Conservation (phyloP, 2,113 vertebrate species). For the Percina caprodes region DNA sequence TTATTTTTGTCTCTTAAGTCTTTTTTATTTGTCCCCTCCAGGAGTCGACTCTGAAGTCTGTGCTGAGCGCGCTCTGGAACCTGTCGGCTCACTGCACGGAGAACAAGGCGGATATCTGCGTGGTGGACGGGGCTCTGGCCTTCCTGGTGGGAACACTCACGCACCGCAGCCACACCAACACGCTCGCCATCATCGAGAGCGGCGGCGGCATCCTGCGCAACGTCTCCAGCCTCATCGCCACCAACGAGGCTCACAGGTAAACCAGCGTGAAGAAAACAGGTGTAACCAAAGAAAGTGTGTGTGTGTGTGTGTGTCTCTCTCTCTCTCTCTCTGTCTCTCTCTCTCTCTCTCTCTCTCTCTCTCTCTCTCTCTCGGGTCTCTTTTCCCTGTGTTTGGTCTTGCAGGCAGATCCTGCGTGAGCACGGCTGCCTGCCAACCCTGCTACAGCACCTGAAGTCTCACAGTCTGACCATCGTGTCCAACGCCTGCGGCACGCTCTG, state of each 20-base stretch:
- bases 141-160: slow-evolving; percentile 96
- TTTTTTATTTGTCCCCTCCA: too few species aligned
- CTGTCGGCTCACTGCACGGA: slow-evolving; percentile 98
- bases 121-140: slow-evolving; percentile 93
- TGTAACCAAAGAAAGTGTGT: too few species aligned
- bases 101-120: slow-evolving; percentile 98
- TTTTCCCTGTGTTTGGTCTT: slow-evolving; percentile 54
- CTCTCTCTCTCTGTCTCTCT: too few species aligned
- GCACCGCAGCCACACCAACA: slow-evolving; percentile 97
- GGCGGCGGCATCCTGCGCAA: slow-evolving; percentile 97
- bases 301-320: too few species aligned
- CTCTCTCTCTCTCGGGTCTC: neutral
- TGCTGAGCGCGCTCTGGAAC: slow-evolving; percentile 98
- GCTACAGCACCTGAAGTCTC: slow-evolving; percentile 97
- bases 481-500: slow-evolving; percentile 98
- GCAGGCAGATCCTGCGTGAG: slow-evolving; percentile 94
- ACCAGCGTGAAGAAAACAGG: neutral
- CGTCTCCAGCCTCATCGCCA: slow-evolving; percentile 98
- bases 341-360: too few species aligned
- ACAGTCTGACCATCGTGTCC: slow-evolving; percentile 98
- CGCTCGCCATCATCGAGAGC: slow-evolving; percentile 98
- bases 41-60: slow-evolving; percentile 98
- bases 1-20: too few species aligned
- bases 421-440: slow-evolving; percentile 96
- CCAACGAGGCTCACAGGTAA: slow-evolving; percentile 96